These are phyloP conservation scores for Notoglanidium macrostoma DNA, from an alignment of 2,797 vertebrate genomes.

Conservation along the genomic window DNA sequence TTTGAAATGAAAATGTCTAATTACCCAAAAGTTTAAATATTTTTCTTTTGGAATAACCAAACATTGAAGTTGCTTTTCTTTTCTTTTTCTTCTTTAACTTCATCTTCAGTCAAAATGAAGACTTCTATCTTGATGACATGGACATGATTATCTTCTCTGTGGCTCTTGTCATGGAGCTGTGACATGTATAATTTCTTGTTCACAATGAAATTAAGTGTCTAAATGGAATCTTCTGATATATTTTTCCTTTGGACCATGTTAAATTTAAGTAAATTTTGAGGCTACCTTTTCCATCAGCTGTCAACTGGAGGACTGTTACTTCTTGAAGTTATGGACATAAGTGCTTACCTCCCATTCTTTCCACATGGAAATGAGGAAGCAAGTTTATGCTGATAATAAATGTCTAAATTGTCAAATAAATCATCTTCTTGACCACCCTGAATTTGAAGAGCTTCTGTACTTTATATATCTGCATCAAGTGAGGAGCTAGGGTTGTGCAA, in stretches of 20 bases:
- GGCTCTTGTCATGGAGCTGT: not conserved
- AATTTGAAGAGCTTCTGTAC: not conserved
- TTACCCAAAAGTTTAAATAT: not conserved
- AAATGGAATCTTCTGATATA: not conserved
- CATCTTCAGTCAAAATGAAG: not conserved
- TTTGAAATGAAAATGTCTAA: not conserved
- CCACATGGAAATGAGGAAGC: not conserved
- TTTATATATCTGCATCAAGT: not conserved
- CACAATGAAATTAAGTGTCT: not conserved
- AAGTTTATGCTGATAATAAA: not conserved
- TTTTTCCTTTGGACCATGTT: not conserved
- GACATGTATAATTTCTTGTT: not conserved
- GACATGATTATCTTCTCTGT: not conserved
- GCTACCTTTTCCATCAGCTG: not conserved
- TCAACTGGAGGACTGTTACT: not conserved
- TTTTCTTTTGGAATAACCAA: not conserved
- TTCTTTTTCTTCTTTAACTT: not conserved
- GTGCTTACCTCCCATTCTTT: not conserved
- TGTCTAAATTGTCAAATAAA: not conserved
- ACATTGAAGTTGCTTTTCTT: not conserved
- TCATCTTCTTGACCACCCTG: not conserved
- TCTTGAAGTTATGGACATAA: not conserved
- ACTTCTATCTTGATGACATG: not conserved
- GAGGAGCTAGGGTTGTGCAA: not conserved
- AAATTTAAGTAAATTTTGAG: not conserved